Base-by-base conservation (phyloP, 2,888 invertebrate species). In the Mycalesis mineus region DNA sequence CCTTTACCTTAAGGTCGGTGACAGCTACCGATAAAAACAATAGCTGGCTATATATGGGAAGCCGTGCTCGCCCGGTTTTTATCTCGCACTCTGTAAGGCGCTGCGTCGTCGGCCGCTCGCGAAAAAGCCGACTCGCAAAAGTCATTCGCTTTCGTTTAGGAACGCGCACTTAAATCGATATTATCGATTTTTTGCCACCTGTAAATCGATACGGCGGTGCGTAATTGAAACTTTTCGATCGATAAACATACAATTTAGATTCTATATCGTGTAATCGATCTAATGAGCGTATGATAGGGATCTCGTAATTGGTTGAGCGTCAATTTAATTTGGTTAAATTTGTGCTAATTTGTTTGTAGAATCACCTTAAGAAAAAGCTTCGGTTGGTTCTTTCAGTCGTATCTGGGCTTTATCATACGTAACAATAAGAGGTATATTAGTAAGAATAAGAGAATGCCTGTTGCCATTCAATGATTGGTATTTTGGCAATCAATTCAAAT, bases 21-120 rank as follows among this genome's bases (percentile, higher is more conserved):
- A 67, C 61, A 63, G 66, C 47, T 53, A 44, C 50, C 14, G 61
- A 72, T 70, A 82, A 80, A 83, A 82, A 84, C 84, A 84, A 84
- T 78, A 77, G 77, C 57, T 68, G 71, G 71, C 65, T 61, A n/a
- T 66, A 61, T 66, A 65, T 36, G 67, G 67, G 11, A 39, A 45
- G n/a, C 28, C 42, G 37, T 17, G 61, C 39, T 17, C 49, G 54
- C 53, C 63, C 58, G 53, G 58, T 67, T 64, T 64, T 65, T 67
- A 37, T 51, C n/a, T 5, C 17, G 29, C 8, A 28, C 59, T 63
- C 41, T 15, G 65, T 65, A 65, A 61, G 60, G 65, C 41, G 52
- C 40, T 44, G 49, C 61, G 50, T 39, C 55, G 55, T 57, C 57
- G 58, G 65, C 56, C 58, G 53, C 45, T 48, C 14, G 56, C 33